Percentiles rank a stretch among this genome's conserved stretches.
These are phyloP conservation scores for Aurelia aurita DNA, from an alignment of 30 jellyfish, hydroid and myxozoan genomes.

Conservation along the genomic window DNA sequence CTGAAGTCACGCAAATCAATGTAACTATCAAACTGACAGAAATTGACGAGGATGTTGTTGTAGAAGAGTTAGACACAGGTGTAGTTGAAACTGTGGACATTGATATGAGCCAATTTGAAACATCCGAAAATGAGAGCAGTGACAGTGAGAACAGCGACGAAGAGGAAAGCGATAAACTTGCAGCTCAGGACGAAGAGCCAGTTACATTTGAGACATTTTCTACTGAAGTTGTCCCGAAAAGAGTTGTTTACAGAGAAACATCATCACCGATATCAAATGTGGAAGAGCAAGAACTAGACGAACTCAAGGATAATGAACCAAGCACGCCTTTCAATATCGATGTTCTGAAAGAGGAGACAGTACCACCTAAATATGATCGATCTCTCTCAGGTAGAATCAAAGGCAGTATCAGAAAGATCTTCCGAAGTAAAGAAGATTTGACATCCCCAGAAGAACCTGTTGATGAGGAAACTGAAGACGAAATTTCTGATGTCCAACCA, in stretches of 20 bases:
- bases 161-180: background rate
- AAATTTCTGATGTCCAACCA: background rate
- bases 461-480: background rate
- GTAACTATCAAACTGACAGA: background rate
- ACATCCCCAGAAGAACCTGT: background rate
- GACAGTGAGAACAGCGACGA: background rate
- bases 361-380: background rate
- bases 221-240: background rate
- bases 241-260: constrained; percentile 19
- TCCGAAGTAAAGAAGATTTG: background rate
- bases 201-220: background rate
- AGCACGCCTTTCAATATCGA: background rate
- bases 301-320: background rate
- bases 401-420: constrained; percentile 2
- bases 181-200: background rate
- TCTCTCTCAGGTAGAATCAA: background rate
- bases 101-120: background rate
- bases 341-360: background rate
- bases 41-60: background rate
- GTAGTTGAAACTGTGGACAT: constrained; percentile 14
- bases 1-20: background rate
- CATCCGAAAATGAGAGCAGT: background rate
- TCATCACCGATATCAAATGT: background rate
- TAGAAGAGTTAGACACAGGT: background rate
- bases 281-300: background rate